Base-by-base conservation (phyloP, 2,113 vertebrate genomes). In the Psophia crepitans region DNA sequence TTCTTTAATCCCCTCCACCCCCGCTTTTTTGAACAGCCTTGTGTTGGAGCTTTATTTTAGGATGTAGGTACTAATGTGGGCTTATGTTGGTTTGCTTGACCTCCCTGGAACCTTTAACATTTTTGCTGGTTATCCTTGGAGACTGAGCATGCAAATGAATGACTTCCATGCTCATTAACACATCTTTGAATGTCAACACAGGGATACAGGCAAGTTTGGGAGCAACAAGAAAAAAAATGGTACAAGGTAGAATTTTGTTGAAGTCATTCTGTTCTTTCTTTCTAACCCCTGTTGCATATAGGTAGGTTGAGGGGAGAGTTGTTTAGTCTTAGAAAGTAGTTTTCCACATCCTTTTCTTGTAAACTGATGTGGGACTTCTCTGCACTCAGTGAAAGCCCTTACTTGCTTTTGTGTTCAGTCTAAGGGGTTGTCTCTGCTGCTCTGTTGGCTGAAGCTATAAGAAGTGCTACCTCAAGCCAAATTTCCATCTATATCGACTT, bases 41-140 rank as follows among this genome's bases (percentile, higher is more conserved):
- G 49, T n/a, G 37, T 20, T 64, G 65, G 5, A 18, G 57, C 15
- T 87, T 87, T 93, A 61, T 77, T 97, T 91, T 84, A 5, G 60
- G 51, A 44, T 43, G 15, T 80, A 73, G 43, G 84, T 75, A 20
- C 35, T 64, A 5, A 9, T 33, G 33, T 74, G 54, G 27, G n/a
- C 48, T 81, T 46, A 5, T 88, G 70, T 37, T 22, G 11, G 79
- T 71, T 84, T 80, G 44, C 64, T 15, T 84, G 84, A 70, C 77
- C 82, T 93, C 77, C 26, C 69, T 64, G 84, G 43, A 94, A 56
- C 46, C 65, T 68, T 21, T 9, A 70, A 39, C 44, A 5, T 76
- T 88, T 73, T 86, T 95, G 22, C 73, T 84, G 60, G 13, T 54
- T 95, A 46, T 66, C 69, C 65, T 46, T 75, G 81, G 81, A 81